Percentiles rank a stretch among this genome's conserved stretches.
phyloP scores from a whole-genome alignment of 2,888 invertebrate species.

The Meiosimyza decipiens region DNA sequence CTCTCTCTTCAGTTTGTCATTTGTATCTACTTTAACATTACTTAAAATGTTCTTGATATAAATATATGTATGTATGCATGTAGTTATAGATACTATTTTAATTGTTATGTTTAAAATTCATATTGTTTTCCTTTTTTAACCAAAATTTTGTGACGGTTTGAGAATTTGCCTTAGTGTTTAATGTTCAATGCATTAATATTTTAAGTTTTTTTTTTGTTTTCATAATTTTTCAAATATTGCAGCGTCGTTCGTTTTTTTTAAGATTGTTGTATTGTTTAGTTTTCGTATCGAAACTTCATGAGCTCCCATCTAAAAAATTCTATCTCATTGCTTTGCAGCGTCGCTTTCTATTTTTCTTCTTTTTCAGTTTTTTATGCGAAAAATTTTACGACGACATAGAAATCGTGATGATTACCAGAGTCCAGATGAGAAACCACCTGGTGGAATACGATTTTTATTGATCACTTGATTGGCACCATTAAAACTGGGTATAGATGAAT shows the following conservation, averaged over 20 bases:
- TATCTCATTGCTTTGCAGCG: conserved; percentile 19
- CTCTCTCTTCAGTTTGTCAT: not conserved
- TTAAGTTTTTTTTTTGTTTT: conserved; percentile 36
- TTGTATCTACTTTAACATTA: conserved; percentile 31
- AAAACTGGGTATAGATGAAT: conserved; percentile 56
- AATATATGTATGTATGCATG: not conserved
- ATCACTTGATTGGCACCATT: conserved; percentile 65
- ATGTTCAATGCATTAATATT: conserved; percentile 35
- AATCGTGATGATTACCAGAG: conserved; percentile 62
- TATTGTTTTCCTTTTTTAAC: conserved; percentile 23
- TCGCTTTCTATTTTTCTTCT: conserved; percentile 13
- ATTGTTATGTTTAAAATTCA: conserved; percentile 36
- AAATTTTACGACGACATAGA: conserved; percentile 19
- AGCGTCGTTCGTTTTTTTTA: conserved; percentile 43
- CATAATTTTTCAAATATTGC: conserved; percentile 31
- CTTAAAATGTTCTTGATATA: conserved; percentile 32
- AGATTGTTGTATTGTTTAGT: conserved; percentile 39
- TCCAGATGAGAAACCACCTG: conserved; percentile 67
- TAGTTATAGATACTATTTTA: conserved; percentile 12
- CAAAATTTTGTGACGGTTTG: conserved; percentile 14
- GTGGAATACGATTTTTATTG: conserved; percentile 67
- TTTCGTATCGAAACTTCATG: conserved; percentile 28
- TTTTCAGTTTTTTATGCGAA: conserved; percentile 23
- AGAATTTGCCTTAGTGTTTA: conserved; percentile 16
- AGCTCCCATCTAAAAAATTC: conserved; percentile 32